These are phyloP conservation scores for Hafferia zeledoni DNA, from an alignment of 2,797 vertebrate species.

Conservation along the genomic window DNA sequence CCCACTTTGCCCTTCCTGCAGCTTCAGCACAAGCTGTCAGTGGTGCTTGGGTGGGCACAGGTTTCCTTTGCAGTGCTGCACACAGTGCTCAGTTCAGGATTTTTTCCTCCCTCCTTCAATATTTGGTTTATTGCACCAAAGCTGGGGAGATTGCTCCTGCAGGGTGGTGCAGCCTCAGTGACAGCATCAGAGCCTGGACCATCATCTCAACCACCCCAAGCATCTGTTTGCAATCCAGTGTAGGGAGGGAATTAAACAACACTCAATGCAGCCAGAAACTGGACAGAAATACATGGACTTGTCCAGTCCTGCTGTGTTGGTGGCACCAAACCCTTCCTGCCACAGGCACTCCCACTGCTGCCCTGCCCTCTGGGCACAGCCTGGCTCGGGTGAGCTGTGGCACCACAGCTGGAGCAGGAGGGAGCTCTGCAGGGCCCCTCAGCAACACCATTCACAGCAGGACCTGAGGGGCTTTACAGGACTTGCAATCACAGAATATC, in stretches of 20 bases:
- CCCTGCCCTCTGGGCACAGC: too few relatives aligned
- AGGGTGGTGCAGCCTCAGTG: neutral
- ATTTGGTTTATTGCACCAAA: neutral
- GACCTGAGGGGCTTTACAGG: neutral
- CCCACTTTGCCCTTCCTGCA: neutral
- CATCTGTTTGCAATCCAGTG: slow-evolving; percentile 1
- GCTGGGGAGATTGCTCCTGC: neutral
- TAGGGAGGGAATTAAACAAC: neutral
- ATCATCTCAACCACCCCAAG: neutral
- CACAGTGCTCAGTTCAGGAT: neutral
- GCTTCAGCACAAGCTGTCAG: slow-evolving; percentile 2
- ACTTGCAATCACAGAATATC: neutral
- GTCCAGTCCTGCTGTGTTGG: neutral
- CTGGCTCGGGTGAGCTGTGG: too few relatives aligned
- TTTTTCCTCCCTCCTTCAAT: accelerated
- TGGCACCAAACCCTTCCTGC: neutral
- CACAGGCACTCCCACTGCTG: neutral
- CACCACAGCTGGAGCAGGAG: too few relatives aligned
- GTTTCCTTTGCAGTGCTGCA: neutral
- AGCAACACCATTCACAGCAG: accelerated
- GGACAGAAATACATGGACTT: neutral
- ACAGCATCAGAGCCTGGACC: neutral
- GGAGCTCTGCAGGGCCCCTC: neutral
- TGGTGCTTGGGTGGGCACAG: neutral
- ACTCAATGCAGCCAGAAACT: neutral